Conservation (phyloP, 1,140 invertebrate genomes). For the Rhysida immarginata region DNA sequence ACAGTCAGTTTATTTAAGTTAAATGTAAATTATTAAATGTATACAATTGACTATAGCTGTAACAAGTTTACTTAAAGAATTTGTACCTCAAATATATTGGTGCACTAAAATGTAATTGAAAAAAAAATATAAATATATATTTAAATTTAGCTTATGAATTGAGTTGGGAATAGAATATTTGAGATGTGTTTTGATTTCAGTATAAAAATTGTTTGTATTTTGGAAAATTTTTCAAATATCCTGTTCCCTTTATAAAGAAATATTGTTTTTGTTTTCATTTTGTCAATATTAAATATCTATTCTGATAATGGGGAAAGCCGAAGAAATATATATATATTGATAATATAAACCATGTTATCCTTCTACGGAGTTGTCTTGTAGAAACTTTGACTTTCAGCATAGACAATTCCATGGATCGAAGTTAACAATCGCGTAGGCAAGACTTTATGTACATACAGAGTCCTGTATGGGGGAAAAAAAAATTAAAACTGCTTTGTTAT, state of each 20-base stretch:
- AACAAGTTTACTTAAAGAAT: background rate
- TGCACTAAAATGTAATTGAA: background rate
- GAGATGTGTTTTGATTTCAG: background rate
- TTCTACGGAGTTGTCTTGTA: no score
- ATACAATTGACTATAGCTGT: background rate
- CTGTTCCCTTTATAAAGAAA: background rate
- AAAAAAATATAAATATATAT: background rate
- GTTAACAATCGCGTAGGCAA: no score
- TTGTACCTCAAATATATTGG: background rate
- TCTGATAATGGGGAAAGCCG: slow-evolving; percentile 1
- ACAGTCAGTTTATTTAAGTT: slow-evolving; percentile 1
- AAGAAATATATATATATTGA: slow-evolving; percentile 5
- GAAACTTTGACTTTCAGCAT: no score
- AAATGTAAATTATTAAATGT: slow-evolving; percentile 2
- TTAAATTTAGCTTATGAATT: background rate
- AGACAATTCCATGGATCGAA: no score
- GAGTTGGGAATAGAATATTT: background rate
- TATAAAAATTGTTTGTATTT: background rate
- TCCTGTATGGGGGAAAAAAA: no score
- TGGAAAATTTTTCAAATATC: background rate
- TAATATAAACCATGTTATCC: no score
- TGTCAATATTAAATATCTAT: background rate
- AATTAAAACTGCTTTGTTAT: no score
- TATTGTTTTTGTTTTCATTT: background rate
- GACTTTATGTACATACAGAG: no score